phyloP scores from a whole-genome alignment of 2,797 vertebrate genomes.

The Perdix hodgsoniae region DNA sequence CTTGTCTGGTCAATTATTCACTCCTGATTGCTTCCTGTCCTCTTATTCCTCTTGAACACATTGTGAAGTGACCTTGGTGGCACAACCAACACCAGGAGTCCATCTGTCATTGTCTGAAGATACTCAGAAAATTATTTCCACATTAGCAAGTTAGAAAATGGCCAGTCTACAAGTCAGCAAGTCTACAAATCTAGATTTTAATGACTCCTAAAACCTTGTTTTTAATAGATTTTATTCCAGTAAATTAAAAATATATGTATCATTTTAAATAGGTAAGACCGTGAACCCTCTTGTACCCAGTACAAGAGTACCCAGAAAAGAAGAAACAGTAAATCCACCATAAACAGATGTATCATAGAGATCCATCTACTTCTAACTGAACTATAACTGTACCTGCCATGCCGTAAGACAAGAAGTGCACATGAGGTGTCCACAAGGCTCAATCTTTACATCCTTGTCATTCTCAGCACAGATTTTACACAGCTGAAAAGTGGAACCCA shows the following conservation, averaged over 20 bases:
- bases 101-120: background rate
- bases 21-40: background rate
- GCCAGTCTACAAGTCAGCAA: background rate
- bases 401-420: slow-evolving; percentile 87
- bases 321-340: background rate
- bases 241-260: slow-evolving; percentile 15
- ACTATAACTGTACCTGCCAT: slow-evolving; percentile 80
- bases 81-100: background rate
- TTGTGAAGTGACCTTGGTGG: background rate
- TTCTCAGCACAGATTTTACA: slow-evolving; percentile 89
- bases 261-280: background rate
- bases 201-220: background rate
- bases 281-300: background rate
- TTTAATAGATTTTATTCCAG: background rate
- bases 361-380: background rate
- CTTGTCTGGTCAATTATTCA: background rate
- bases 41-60: background rate
- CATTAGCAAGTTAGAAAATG: background rate
- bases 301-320: background rate
- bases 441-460: slow-evolving; percentile 88
- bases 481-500: slow-evolving; percentile 87
- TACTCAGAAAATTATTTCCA: background rate
- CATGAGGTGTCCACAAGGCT: slow-evolving; percentile 87
- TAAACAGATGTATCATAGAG: background rate
- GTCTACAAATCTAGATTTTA: background rate